Evolutionary conservation across 2,888 invertebrate genomes (phyloP).

Genomic region (Pelosia muscerda): DNA sequence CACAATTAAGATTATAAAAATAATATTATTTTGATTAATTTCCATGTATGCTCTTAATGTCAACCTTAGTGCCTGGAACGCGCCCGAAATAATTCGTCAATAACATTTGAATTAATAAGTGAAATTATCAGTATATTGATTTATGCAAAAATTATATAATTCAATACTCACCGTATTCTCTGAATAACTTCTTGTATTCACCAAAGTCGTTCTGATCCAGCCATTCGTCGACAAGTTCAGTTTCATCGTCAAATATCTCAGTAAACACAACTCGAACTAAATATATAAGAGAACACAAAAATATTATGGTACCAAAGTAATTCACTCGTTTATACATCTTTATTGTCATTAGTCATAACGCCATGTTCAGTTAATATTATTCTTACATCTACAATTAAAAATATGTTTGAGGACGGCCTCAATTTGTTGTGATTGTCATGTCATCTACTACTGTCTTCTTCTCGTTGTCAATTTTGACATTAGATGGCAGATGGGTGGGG

Average conservation of each 20-base stretch:
- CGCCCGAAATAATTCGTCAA: conserved; percentile 20
- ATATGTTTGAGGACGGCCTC: conserved; percentile 49
- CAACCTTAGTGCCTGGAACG: conserved; percentile 36
- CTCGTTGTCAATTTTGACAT: background rate
- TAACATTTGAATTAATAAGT: conserved; percentile 20
- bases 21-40: background rate
- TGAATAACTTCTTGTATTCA: conserved; percentile 90
- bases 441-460: too few species aligned
- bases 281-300: conserved; percentile 74
- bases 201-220: conserved; percentile 91
- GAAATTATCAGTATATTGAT: conserved; percentile 8
- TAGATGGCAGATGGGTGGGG: background rate
- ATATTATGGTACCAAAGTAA: conserved; percentile 68
- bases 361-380: conserved; percentile 42
- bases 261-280: conserved; percentile 71
- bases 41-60: background rate
- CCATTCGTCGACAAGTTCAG: conserved; percentile 91
- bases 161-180: conserved; percentile 89
- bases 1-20: background rate
- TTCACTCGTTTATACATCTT: conserved; percentile 75
- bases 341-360: conserved; percentile 67
- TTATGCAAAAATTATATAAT: background rate
- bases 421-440: conserved; percentile 42
- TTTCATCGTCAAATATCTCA: conserved; percentile 83
- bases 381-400: conserved; percentile 40